Percentiles rank a stretch among this genome's conserved stretches.
Evolutionary conservation across 1,140 invertebrate genomes (phyloP).

Genomic region (Megalonaias nervosa): DNA sequence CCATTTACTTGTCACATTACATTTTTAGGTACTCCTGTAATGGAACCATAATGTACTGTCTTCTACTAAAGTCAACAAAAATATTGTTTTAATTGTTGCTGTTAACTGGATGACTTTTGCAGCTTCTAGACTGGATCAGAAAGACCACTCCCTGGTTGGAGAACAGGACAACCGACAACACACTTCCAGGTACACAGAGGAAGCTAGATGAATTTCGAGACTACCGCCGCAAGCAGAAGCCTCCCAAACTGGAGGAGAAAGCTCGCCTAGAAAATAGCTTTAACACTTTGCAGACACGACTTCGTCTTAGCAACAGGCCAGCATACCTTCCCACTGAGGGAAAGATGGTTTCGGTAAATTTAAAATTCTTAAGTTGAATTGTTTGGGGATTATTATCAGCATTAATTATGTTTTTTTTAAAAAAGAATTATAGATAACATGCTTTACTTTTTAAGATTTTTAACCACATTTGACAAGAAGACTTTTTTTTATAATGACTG

Average conservation of each 20-base stretch:
- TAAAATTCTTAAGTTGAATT: neutral
- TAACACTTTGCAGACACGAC: slow-evolving; percentile 96
- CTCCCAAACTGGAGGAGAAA: slow-evolving; percentile 98
- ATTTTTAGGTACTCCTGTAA: too few relatives aligned
- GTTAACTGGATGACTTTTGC: slow-evolving; percentile 9
- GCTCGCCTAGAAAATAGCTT: slow-evolving; percentile 99
- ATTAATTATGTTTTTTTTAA: too few relatives aligned
- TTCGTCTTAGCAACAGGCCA: slow-evolving; percentile 96
- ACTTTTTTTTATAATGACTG: too few relatives aligned
- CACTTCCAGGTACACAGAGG: slow-evolving; percentile 95
- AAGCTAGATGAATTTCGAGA: slow-evolving; percentile 99
- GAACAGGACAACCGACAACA: slow-evolving; percentile 97
- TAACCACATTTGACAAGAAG: too few relatives aligned
- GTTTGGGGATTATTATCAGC: neutral
- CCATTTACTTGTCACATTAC: too few relatives aligned
- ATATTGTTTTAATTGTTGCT: too few relatives aligned
- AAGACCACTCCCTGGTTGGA: slow-evolving; percentile 97
- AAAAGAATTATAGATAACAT: neutral
- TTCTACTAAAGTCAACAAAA: too few relatives aligned
- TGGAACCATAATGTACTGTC: too few relatives aligned
- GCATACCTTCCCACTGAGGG: slow-evolving; percentile 99
- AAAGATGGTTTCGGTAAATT: slow-evolving; percentile 94
- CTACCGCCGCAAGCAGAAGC: slow-evolving; percentile 98
- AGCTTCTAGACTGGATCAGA: slow-evolving; percentile 98
- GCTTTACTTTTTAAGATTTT: neutral